Evolutionary conservation across 2,797 vertebrate species (phyloP), one percentile per base, ranked within the genome.

Genomic region (Enoplosus armatus): DNA sequence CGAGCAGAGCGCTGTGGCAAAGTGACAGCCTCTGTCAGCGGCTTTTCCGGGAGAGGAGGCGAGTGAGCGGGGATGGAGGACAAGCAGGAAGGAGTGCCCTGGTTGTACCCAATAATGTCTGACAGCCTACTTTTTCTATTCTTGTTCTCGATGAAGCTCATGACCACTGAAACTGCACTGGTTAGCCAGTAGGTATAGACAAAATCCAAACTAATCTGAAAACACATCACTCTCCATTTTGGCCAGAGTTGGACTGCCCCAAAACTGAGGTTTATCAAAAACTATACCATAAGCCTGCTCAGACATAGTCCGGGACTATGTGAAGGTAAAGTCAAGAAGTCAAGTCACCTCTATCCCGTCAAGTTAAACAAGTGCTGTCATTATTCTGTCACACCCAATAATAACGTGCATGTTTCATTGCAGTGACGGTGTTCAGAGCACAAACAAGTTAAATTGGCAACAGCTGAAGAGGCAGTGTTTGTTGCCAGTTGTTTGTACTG

Each of bases 11-110:
- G 20, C 69, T 75, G 75, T 20, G 47, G 71, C 5, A 53, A 84
- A 90, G 84, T 88, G 85, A 91, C 88, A 90, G 85, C 55, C 69
- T 87, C 82, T 82, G 87, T 87, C 82, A 87, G 77, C 26, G 8
- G 63, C 75, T 84, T n/a, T 73, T 83, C 79, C 39, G 61, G 75
- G 67, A 77, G 77, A 80, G 74, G 69, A 69, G 56, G 74, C 37
- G 48, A 69, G 80, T 55, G 75, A 84, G 77, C 50, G 61, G 64
- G 56, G 62, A 72, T 73, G 64, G 35, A 74, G 72, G 58, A 70
- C 31, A 10, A 20, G 56, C 58, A 72, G 74, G 73, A 83, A 86
- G 75, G 48, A 80, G 77, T 24, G 39, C 43, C 14, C 58, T 29
- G 41, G 37, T 64, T 84, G 37, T 45, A 62, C 58, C 72, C 65